Percentiles rank a stretch among this genome's conserved stretches.
Conservation (phyloP, 2,113 vertebrate species). For the Gila orcuttii region DNA sequence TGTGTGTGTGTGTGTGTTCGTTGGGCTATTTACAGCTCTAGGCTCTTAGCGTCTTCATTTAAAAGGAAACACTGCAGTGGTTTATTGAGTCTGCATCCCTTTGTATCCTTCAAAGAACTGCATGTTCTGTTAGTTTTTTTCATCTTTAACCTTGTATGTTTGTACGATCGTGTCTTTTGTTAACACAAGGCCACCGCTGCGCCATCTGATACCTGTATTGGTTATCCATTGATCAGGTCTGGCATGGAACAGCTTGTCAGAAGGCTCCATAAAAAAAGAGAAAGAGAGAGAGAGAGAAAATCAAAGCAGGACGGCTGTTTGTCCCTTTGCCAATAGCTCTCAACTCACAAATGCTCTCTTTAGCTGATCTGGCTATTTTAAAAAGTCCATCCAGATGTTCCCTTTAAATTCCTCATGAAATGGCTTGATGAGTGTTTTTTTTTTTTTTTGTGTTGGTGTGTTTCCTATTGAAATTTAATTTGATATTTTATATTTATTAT, state of each 20-base stretch:
- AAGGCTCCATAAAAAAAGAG: slow-evolving; percentile 68
- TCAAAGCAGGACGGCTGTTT: slow-evolving; percentile 77
- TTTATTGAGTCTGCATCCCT: slow-evolving; percentile 50
- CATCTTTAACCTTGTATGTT: slow-evolving; percentile 67
- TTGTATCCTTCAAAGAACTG: slow-evolving; percentile 63
- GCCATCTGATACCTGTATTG: slow-evolving; percentile 78
- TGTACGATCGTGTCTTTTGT: slow-evolving; percentile 67
- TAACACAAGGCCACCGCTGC: slow-evolving; percentile 72
- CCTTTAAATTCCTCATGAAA: slow-evolving; percentile 65
- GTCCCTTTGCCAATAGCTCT: slow-evolving; percentile 73
- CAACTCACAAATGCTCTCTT: slow-evolving; percentile 68
- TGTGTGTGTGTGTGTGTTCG: slow-evolving; percentile 22
- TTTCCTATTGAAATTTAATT: neutral
- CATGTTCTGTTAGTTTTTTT: slow-evolving; percentile 60
- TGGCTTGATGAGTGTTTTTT: neutral
- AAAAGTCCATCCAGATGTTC: slow-evolving; percentile 68
- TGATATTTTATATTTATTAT: neutral
- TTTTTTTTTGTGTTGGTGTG: neutral
- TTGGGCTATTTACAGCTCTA: slow-evolving; percentile 50
- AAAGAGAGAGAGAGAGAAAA: slow-evolving; percentile 63
- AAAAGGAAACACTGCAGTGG: slow-evolving; percentile 26
- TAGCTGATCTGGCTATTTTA: slow-evolving; percentile 68
- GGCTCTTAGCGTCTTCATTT: slow-evolving; percentile 34
- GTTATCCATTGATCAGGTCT: slow-evolving; percentile 83
- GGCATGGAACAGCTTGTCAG: slow-evolving; percentile 76